phyloP scores from a whole-genome alignment of 2,888 invertebrate species.

The Dasypogon diadema region DNA sequence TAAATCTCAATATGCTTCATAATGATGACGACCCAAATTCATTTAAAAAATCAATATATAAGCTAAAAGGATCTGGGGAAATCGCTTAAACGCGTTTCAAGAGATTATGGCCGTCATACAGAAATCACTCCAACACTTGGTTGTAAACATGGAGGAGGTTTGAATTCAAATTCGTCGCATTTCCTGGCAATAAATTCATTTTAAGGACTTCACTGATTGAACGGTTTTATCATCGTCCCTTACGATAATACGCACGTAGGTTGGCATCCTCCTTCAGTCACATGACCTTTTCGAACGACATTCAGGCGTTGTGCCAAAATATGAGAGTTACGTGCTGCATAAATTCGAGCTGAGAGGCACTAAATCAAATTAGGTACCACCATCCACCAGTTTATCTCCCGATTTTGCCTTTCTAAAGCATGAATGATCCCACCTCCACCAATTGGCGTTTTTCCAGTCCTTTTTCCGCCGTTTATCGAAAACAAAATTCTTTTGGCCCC shows the following conservation, averaged over 20 bases:
- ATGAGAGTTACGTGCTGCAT: constrained; percentile 28
- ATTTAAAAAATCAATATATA: no score
- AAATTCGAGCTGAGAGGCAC: background rate
- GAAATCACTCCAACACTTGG: no score
- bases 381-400: background rate
- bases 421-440: constrained; percentile 11
- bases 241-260: no score
- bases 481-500: background rate
- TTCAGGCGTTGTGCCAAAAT: constrained; percentile 5
- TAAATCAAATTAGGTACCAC: constrained; percentile 32
- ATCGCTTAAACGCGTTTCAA: no score
- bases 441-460: constrained; percentile 27
- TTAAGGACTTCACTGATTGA: no score
- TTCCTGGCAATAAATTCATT: background rate
- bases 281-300: background rate
- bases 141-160: no score
- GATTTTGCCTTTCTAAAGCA: constrained; percentile 1
- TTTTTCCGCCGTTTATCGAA: constrained; percentile 15
- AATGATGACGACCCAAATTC: no score
- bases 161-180: background rate
- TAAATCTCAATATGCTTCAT: no score
- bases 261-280: background rate
- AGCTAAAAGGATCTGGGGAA: no score
- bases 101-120: no score
- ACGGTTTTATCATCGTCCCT: no score